These are phyloP conservation scores for Patagioenas fasciata DNA, from an alignment of 2,113 vertebrate genomes.

Conservation along the genomic window DNA sequence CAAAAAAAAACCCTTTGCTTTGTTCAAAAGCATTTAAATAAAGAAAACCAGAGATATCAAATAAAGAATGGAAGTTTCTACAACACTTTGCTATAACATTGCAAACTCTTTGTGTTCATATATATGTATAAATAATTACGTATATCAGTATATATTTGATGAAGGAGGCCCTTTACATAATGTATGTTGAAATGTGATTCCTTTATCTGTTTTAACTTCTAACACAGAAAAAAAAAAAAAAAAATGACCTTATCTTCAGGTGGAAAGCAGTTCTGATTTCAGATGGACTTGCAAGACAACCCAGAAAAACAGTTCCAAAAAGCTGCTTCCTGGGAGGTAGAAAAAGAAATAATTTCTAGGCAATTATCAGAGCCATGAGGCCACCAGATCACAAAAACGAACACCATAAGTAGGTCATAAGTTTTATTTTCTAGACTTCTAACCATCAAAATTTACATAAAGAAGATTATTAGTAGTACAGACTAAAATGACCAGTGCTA, in stretches of 20 bases:
- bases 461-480: not conserved
- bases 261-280: not conserved
- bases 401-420: not conserved
- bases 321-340: not conserved
- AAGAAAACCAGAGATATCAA: not conserved
- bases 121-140: not conserved
- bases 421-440: not conserved
- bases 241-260: rapidly evolving
- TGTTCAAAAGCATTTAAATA: not conserved
- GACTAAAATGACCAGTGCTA: not conserved
- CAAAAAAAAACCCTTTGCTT: not conserved
- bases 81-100: not conserved
- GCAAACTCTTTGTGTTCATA: not conserved
- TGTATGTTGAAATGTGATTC: not conserved
- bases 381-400: not conserved
- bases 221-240: not conserved
- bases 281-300: not conserved
- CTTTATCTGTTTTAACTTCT: not conserved
- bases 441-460: not conserved
- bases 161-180: not conserved
- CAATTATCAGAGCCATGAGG: not conserved
- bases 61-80: not conserved
- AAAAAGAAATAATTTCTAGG: not conserved
- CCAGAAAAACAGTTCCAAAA: not conserved
- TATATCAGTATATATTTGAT: not conserved